Evolutionary conservation across 2,113 vertebrate species (phyloP).

Genomic region (Rostratula benghalensis): DNA sequence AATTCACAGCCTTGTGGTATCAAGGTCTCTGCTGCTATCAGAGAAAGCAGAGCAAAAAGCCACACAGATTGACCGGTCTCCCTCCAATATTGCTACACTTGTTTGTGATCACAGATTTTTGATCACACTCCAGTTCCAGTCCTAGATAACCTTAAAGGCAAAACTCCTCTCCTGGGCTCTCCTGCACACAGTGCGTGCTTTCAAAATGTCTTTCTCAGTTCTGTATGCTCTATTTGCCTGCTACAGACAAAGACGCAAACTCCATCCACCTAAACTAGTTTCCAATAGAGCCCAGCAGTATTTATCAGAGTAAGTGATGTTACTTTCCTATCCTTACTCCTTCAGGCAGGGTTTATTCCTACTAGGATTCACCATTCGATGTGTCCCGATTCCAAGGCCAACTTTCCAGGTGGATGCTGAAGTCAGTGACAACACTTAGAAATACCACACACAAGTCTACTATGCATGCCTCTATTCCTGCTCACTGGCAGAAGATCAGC

Average conservation of each 20-base stretch:
- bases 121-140: no score
- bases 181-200: no score
- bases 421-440: neutral
- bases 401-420: neutral
- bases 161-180: no score
- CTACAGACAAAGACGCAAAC: no score
- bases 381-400: neutral
- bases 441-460: neutral
- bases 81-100: no score
- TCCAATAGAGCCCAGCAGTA: neutral
- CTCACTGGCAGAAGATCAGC: neutral
- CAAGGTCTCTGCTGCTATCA: neutral
- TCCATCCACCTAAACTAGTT: no score
- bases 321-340: neutral
- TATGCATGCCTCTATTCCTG: neutral
- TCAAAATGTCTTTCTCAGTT: no score
- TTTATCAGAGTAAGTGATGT: neutral
- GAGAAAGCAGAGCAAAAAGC: neutral
- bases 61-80: neutral
- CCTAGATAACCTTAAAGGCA: no score
- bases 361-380: neutral
- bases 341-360: neutral
- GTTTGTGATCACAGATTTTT: no score
- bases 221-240: no score
- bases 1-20: neutral